Percentiles rank a stretch among this genome's conserved stretches.
These are phyloP conservation scores for Slavum lentiscoides DNA, from an alignment of 2,888 invertebrate genomes.

Conservation along the genomic window DNA sequence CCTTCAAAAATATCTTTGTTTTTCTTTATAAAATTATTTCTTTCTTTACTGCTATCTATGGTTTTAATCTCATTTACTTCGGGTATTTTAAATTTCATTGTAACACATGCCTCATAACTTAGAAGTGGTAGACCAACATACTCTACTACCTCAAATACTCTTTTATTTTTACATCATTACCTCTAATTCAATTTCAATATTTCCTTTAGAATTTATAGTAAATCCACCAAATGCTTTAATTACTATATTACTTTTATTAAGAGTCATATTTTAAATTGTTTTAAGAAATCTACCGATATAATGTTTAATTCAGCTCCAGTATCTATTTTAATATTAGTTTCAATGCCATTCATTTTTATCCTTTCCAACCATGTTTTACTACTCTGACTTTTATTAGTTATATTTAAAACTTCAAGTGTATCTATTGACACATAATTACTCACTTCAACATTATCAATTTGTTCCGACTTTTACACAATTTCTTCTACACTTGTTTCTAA, in stretches of 20 bases:
- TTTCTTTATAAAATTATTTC: not conserved
- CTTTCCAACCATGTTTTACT: not conserved
- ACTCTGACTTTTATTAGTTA: not conserved
- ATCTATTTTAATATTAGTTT: not conserved
- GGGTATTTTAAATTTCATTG: not conserved
- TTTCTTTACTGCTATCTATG: not conserved
- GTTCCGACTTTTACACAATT: not conserved
- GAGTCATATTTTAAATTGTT: not conserved
- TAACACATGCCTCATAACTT: not conserved
- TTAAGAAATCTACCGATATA: not conserved
- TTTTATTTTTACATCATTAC: not conserved
- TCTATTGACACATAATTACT: not conserved
- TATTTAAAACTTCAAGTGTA: not conserved
- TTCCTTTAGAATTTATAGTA: not conserved
- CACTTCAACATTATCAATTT: not conserved
- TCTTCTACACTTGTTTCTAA: not conserved
- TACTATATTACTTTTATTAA: not conserved
- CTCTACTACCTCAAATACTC: not conserved
- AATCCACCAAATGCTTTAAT: not conserved
- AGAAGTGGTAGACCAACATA: not conserved
- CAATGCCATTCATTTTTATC: not conserved
- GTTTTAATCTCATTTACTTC: not conserved
- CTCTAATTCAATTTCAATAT: not conserved
- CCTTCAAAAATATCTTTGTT: not conserved
- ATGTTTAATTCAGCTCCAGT: not conserved